Conservation (phyloP, 2,888 invertebrate species). For the Chaetogeoica ovagalla region DNA sequence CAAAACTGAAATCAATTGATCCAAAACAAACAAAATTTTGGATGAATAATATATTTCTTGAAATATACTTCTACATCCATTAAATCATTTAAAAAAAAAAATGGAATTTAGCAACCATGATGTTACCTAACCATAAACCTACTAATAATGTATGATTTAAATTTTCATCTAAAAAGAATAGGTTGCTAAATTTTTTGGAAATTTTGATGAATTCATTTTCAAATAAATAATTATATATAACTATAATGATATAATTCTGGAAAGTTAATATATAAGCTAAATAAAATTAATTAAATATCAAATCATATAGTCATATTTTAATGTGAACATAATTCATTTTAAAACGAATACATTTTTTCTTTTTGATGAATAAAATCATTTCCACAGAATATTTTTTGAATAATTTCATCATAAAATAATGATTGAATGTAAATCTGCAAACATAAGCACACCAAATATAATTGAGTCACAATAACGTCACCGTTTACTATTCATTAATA, state of each 20-base stretch:
- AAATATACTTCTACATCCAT: constrained; percentile 42
- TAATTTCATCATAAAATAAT: constrained; percentile 30
- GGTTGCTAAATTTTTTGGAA: constrained; percentile 49
- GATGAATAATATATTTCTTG: constrained; percentile 47
- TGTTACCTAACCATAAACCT: constrained; percentile 4
- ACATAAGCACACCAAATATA: constrained; percentile 41
- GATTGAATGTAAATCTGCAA: constrained; percentile 29
- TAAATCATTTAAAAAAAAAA: constrained; percentile 33
- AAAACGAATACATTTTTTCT: not conserved
- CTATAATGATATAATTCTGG: not conserved
- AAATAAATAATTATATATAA: constrained; percentile 13
- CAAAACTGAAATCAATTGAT: constrained; percentile 53
- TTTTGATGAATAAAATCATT: constrained; percentile 20
- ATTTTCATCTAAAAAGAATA: not conserved
- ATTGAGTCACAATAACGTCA: constrained; percentile 9
- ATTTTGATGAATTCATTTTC: constrained; percentile 23
- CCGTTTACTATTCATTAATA: constrained; percentile 15
- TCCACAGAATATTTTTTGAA: constrained; percentile 12
- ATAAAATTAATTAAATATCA: not conserved
- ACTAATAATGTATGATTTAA: constrained; percentile 8
- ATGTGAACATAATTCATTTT: not conserved
- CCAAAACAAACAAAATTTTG: constrained; percentile 51
- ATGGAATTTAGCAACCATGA: constrained; percentile 32
- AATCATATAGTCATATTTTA: not conserved
- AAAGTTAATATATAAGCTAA: not conserved